Evolutionary conservation across 1,140 invertebrate genomes (phyloP), one percentile per base, ranked within the genome.

Genomic region (Drosophila sp.): DNA sequence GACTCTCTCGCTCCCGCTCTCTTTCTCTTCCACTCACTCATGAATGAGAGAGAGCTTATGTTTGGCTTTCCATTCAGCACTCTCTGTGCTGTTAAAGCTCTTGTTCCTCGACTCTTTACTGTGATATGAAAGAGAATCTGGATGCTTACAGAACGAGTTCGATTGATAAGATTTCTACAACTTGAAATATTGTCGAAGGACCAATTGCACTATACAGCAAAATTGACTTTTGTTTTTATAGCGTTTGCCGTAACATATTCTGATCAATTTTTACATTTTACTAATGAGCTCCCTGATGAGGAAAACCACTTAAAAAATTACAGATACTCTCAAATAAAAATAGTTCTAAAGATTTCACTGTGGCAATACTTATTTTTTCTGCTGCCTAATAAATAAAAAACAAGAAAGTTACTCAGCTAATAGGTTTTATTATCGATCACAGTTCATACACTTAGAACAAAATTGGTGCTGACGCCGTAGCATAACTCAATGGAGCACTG

Each of bases 11-110:
- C n/a, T n/a, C 8, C 4, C 16, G 21, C 21, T 18, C 45, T 48
- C 45, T n/a, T 13, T 51, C 13, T 51, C 32, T 2, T 7, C 18
- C 32, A 0, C 8, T 18, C 50, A 7, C 13, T 11, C 34, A 25
- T 1, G 1, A 2, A 2, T 9, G 34, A 1, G 54, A 41, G 54
- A 40, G 45, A 61, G 75, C 80, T 78, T 72, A 64, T 14, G 8
- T 11, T 25, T 9, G 16, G 0, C 50, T 38, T 80, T 84, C 81
- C 77, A 84, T 71, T 84, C 81, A 84, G 81, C 81, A 18, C 61
- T 76, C 77, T 74, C 56, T 34, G 14, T 14, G 29, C 18, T 16
- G 21, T 58, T 40, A 53, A 32, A 77, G 21, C 38, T 66, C 29
- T 14, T 1, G 1, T 32, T 50, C 2, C 7, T n/a, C 9, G 27